Percentiles rank a stretch among this genome's conserved stretches.
Conservation (phyloP, 2,888 invertebrate species). For the Tenthredo amoena region DNA sequence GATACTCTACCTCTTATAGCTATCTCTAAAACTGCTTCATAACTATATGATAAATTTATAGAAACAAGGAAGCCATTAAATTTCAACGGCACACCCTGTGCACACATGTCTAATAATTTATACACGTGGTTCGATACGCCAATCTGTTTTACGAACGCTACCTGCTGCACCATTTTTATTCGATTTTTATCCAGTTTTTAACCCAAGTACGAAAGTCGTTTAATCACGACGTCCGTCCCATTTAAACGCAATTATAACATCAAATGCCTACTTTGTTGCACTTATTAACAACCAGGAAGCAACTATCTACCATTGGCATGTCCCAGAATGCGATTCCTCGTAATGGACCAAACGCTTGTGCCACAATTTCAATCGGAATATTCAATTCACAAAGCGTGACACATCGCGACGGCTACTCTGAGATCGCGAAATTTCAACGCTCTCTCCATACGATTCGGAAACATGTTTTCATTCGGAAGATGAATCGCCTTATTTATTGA, state of each 20-base stretch:
- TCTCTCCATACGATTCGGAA: background rate
- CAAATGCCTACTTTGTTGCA: background rate
- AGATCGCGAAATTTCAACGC: background rate
- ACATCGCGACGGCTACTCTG: background rate
- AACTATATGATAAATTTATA: background rate
- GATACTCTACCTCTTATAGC: too few relatives aligned
- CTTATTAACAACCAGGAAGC: background rate
- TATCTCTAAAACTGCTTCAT: too few relatives aligned
- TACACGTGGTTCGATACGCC: background rate
- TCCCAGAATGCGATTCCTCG: background rate
- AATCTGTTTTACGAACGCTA: conserved; percentile 14
- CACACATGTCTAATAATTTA: background rate
- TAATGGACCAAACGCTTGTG: background rate
- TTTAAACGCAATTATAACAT: background rate
- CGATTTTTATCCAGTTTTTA: too few relatives aligned
- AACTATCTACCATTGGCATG: background rate
- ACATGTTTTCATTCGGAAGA: background rate
- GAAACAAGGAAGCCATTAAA: background rate
- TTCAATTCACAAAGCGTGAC: too few relatives aligned
- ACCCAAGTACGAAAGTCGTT: background rate
- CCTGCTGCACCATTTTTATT: background rate
- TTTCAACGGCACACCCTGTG: background rate
- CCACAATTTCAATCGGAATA: too few relatives aligned
- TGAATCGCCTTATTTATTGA: background rate
- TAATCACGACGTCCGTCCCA: background rate